Conservation (phyloP, 1,140 invertebrate genomes). For the Trinorchestia longiramus region DNA sequence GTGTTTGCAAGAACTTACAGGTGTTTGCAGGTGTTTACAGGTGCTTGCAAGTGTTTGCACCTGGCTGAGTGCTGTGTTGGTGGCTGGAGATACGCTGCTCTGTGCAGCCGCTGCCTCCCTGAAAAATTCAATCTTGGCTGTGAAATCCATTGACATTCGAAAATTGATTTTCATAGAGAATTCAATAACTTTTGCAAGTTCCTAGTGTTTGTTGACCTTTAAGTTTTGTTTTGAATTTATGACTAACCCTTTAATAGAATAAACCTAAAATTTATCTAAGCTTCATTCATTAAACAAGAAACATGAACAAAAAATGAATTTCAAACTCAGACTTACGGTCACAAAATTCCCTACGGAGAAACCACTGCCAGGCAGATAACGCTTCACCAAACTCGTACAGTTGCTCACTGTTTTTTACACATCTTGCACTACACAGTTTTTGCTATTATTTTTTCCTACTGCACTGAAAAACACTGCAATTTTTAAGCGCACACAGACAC, state of each 20-base stretch:
- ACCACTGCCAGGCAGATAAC: no score
- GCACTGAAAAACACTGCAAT: neutral
- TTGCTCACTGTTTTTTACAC: neutral
- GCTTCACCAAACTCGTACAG: neutral
- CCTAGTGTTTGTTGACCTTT: neutral
- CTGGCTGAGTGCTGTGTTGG: neutral
- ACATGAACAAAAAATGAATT: neutral
- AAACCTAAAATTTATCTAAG: neutral
- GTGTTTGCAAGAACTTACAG: no score
- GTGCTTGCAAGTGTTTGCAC: no score
- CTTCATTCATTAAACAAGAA: neutral
- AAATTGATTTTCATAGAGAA: neutral
- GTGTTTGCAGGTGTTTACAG: no score
- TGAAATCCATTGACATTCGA: neutral
- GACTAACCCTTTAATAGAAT: neutral
- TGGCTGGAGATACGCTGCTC: no score
- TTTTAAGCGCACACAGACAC: neutral
- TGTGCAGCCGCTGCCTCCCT: neutral
- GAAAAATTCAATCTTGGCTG: neutral
- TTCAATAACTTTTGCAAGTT: neutral
- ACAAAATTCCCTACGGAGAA: no score
- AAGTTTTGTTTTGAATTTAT: neutral
- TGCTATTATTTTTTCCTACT: neutral
- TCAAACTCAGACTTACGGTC: no score
- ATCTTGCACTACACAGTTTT: neutral